Conservation (phyloP, 2,888 invertebrate species). For the Ennomos quercinarius region DNA sequence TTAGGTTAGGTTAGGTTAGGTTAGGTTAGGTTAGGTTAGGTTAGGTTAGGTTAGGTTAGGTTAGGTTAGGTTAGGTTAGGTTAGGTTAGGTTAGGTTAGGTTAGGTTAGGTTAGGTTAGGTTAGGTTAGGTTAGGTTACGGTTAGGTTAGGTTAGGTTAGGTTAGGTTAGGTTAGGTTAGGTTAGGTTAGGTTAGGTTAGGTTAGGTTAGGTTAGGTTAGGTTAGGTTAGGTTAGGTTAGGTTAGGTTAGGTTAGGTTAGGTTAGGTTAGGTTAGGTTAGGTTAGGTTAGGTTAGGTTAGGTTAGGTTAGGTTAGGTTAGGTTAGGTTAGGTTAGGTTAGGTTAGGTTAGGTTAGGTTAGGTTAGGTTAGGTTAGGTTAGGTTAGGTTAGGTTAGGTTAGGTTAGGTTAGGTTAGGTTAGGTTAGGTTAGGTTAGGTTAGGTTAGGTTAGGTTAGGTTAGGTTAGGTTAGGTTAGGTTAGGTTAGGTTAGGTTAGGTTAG, state of each 20-base stretch:
- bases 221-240: slow-evolving; percentile 22
- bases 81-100: slow-evolving; percentile 14
- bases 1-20: slow-evolving; percentile 21
- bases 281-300: slow-evolving; percentile 22
- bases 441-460: slow-evolving; percentile 23
- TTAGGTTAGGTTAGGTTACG: slow-evolving; percentile 20
- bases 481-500: slow-evolving; percentile 23
- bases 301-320: slow-evolving; percentile 22
- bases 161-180: slow-evolving; percentile 16
- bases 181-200: slow-evolving; percentile 22
- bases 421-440: slow-evolving; percentile 21
- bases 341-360: slow-evolving; percentile 23
- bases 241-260: slow-evolving; percentile 22
- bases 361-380: slow-evolving; percentile 21
- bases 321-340: slow-evolving; percentile 23
- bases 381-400: slow-evolving; percentile 21
- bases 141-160: slow-evolving; percentile 23
- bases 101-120: slow-evolving; percentile 17
- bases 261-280: slow-evolving; percentile 22
- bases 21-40: slow-evolving; percentile 21
- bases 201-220: slow-evolving; percentile 20
- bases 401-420: slow-evolving; percentile 23
- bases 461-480: slow-evolving; percentile 23
- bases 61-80: slow-evolving; percentile 14
- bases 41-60: slow-evolving; percentile 17